Base-by-base conservation (phyloP, 1,140 invertebrate species). In the Ganaspis sp. region DNA sequence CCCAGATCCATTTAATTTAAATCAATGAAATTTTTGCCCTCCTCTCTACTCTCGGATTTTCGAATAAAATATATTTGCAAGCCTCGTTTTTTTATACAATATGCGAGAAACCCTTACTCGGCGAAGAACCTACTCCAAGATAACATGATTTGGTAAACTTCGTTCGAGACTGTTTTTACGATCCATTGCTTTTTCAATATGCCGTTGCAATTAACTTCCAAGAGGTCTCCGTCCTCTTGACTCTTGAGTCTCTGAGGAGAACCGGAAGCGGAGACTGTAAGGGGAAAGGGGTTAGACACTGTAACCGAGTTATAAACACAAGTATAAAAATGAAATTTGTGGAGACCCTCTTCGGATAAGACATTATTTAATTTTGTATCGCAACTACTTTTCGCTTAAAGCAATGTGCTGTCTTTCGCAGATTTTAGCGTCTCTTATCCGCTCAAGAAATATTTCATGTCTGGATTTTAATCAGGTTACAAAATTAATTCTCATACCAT, bases 291-390 rank as follows among this genome's bases (percentile, higher is more conserved):
- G 80, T 71, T 54, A 76, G 78, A 78, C 72, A 71, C 79, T 78
- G 78, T 84, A 85, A 85, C 79, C 23, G 72, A 81, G 84, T 85
- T 85, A 85, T 83, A 80, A 84, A 76, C 76, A 77, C 79, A 76
- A 84, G 82, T 82, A 84, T 81, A 84, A 84, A 84, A 84, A 85
- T 85, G 77, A 83, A 85, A 85, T 85, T 85, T 85, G 77, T 72
- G 82, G 81, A 77, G 75, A 78, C 77, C 79, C 64, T 76, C 42
- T 40, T 74, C 72, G 73, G 73, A 70, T 79, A 78, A 83, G 78
- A 79, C 76, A 82, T 83, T 83, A 84, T 85, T 84, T 74, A 79
- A 75, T 80, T 76, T 78, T 82, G 54, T 64, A 81, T 77, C 23
- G 72, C 74, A 77, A 26, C 54, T 64, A 37, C 53, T n/a, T 72